Evolutionary conservation across 1,140 invertebrate species (phyloP).

Genomic region (Neotoxoptera formosana): DNA sequence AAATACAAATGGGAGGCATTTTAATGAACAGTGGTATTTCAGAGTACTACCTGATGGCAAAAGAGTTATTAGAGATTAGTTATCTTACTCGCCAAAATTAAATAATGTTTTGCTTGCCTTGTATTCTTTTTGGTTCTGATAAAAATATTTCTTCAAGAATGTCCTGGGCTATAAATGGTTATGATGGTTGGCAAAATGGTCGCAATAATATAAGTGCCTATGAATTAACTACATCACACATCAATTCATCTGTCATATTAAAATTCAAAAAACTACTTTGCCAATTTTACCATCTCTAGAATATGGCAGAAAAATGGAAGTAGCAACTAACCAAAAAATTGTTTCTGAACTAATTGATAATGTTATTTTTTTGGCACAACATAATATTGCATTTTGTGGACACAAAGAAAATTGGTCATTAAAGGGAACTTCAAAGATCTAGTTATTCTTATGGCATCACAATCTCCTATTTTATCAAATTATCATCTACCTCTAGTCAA

Average conservation of each 20-base stretch:
- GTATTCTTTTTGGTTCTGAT: neutral
- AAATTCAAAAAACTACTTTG: neutral
- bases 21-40: neutral
- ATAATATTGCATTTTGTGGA: neutral
- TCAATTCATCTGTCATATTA: neutral
- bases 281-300: neutral
- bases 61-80: neutral
- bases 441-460: neutral
- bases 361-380: neutral
- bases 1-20: neutral
- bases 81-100: neutral
- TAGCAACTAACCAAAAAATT: neutral
- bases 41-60: neutral
- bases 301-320: neutral
- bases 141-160: neutral
- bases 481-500: neutral
- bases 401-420: neutral
- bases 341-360: neutral
- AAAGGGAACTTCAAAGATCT: conserved; percentile 7
- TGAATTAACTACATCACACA: neutral
- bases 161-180: neutral
- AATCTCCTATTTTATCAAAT: neutral
- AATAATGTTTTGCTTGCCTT: neutral
- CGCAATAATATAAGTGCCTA: neutral
- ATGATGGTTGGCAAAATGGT: neutral